Base-by-base conservation (phyloP, 2,113 vertebrate species). In the Etia nguti region DNA sequence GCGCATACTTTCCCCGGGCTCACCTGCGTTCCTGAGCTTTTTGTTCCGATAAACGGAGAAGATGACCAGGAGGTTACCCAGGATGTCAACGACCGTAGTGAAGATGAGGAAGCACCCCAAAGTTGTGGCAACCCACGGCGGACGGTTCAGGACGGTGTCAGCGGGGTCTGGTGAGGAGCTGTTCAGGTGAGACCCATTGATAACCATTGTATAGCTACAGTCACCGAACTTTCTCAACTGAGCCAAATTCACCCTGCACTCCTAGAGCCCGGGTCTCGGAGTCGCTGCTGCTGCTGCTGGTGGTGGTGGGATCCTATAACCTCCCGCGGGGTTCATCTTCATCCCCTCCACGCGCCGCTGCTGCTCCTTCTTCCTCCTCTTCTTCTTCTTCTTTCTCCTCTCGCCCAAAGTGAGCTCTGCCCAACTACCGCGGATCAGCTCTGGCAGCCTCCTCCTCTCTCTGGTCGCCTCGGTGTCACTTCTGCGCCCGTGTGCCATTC, bases 51-150 rank as follows among this genome's bases (percentile, higher is more conserved):
- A 98, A 22, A 99, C 98, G 11, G 98, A 98, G 92, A 99, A 96
- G 94, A 99, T 98, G 86, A 99, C 98, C 96, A 99, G 84, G 15
- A 99, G 95, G 94, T 99, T 99, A 81, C 98, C 98, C 95, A 99
- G 93, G 88, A 99, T 91, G 95, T 98, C 98, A 73, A 98, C 97
- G 46, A 97, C 97, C 91, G 98, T 98, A 82, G 98, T 99, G 94
- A 99, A 97, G 96, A 99, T 97, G 91, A 99, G 97, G 85, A 98
- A 94, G 92, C 93, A 96, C 24, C 98, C 98, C 88, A 99, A 92
- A 41, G 97, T 95, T 55, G 95, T 97, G 43, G 96, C 96, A 80
- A 98, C 97, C 98, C 98, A 97, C 5, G 97, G 96, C 62, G 98
- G 97, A 18, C 97, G 97, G 73, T 94, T 95, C 80, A 94, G 90